phyloP scores from a whole-genome alignment of 2,888 invertebrate genomes.

The Rhagophthalmus giganteus region DNA sequence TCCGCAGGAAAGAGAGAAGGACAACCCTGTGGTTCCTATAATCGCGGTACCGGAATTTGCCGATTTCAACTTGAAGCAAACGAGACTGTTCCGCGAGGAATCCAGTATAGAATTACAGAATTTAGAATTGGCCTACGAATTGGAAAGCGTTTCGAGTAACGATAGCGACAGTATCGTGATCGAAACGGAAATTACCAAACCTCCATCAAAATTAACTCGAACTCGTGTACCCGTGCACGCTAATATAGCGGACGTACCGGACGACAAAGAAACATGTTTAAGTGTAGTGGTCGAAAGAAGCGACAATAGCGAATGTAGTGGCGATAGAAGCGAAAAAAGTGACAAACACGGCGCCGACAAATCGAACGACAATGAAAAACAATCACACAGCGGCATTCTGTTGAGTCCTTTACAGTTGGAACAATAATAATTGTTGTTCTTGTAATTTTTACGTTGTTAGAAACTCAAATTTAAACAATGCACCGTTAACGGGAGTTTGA shows the following conservation, averaged over 20 bases:
- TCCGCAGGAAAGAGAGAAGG: constrained; percentile 30
- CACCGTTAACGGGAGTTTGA: constrained; percentile 1
- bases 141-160: constrained; percentile 50
- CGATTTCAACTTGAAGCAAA: constrained; percentile 42
- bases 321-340: constrained; percentile 30
- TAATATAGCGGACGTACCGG: constrained; percentile 26
- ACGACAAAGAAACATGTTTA: constrained; percentile 44
- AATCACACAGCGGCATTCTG: constrained; percentile 62
- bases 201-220: constrained; percentile 46
- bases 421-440: constrained; percentile 46
- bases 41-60: constrained; percentile 43
- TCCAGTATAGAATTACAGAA: constrained; percentile 56
- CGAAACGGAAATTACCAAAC: constrained; percentile 22
- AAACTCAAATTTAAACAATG: constrained; percentile 11
- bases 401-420: constrained; percentile 67
- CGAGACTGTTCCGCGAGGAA: constrained; percentile 47
- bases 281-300: constrained; percentile 52
- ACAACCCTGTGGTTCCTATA: constrained; percentile 41
- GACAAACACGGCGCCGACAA: constrained; percentile 35
- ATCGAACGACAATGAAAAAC: constrained; percentile 39
- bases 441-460: constrained; percentile 21
- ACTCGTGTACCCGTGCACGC: constrained; percentile 44
- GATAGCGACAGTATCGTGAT: constrained; percentile 39
- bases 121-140: constrained; percentile 49
- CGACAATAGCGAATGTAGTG: constrained; percentile 43